phyloP scores from a whole-genome alignment of 1,140 invertebrate genomes.

The Sweltsa coloradensis region DNA sequence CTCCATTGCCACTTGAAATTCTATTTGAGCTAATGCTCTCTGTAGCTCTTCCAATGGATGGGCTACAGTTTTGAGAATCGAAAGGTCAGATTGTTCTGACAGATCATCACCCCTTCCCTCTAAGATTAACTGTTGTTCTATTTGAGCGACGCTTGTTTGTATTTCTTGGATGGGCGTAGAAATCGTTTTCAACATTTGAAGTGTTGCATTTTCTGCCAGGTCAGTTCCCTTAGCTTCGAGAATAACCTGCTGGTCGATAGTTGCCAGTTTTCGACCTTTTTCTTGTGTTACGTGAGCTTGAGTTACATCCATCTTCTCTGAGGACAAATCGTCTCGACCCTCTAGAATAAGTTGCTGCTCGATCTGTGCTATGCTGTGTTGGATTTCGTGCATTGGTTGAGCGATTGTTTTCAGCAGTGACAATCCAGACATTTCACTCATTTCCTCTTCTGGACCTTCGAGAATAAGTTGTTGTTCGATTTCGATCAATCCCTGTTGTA shows the following conservation, averaged over 20 bases:
- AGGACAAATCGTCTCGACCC: too few relatives aligned
- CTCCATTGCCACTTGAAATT: neutral
- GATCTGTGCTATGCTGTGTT: constrained; percentile 19
- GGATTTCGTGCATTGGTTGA: constrained; percentile 33
- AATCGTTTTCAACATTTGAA: too few relatives aligned
- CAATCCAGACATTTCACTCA: constrained; percentile 13
- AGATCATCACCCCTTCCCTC: constrained; percentile 12
- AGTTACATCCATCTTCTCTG: too few relatives aligned
- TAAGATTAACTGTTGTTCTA: constrained; percentile 14
- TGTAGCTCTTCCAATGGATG: constrained; percentile 37
- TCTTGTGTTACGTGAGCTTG: too few relatives aligned
- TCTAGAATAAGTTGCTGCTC: neutral
- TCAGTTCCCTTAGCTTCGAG: too few relatives aligned
- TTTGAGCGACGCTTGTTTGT: too few relatives aligned
- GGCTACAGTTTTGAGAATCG: constrained; percentile 33
- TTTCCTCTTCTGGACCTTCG: constrained; percentile 12
- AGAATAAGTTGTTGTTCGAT: constrained; percentile 13
- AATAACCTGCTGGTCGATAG: too few relatives aligned
- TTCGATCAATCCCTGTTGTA: constrained; percentile 2
- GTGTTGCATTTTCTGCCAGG: too few relatives aligned
- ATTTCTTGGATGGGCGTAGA: too few relatives aligned
- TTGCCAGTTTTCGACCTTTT: too few relatives aligned
- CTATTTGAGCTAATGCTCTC: constrained; percentile 29
- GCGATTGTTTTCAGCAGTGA: constrained; percentile 24
- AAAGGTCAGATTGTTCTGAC: constrained; percentile 21